Base-by-base conservation (phyloP, 2,113 vertebrate genomes). In the Myotis brandtii region DNA sequence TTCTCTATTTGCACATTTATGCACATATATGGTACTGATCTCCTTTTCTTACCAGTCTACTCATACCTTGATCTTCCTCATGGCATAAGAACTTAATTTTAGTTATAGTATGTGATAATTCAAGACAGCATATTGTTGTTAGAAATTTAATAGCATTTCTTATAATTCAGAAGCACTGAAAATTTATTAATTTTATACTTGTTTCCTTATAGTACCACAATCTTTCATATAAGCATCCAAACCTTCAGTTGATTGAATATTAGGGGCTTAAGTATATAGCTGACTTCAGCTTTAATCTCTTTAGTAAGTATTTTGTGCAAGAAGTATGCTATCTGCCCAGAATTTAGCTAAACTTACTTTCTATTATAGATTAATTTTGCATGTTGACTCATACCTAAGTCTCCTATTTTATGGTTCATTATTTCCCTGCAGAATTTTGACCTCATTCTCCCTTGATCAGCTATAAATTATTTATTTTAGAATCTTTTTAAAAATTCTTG, bases 401-500 rank as follows among this genome's bases (percentile, higher is more conserved):
- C 76, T 96, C 25, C 50, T 59, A 37, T 87, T 85, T 86, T 52
- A 12, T 56, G 70, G 25, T 70, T 93, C 46, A 92, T 64, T 85
- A 40, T 62, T 89, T 94, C 21, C 95, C 66, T 77, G 43, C 27
- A 92, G 34, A 90, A 92, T 87, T 89, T 95, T 95, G 79, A 70
- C 87, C 46, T 92, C 50, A 59, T 56, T 91, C 52, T 93, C 14
- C 80, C 34, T 34, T 40, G 43, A 92, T 87, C 2, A 89, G 25
- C 21, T 56, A 67, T n/a, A 62, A 84, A 73, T 62, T 59, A 83
- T 92, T 95, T 92, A 34, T 85, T 81, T 92, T 97, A 87, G 96
- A 95, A 80, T 88, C 43, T 92, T 72, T 92, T 89, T 10, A 79
- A 96, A 95, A 95, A 95, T 96, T 81, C 72, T 84, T 97, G 95